phyloP scores from a whole-genome alignment of 2,888 invertebrate species.

The Hemistola chrysoprasaria region DNA sequence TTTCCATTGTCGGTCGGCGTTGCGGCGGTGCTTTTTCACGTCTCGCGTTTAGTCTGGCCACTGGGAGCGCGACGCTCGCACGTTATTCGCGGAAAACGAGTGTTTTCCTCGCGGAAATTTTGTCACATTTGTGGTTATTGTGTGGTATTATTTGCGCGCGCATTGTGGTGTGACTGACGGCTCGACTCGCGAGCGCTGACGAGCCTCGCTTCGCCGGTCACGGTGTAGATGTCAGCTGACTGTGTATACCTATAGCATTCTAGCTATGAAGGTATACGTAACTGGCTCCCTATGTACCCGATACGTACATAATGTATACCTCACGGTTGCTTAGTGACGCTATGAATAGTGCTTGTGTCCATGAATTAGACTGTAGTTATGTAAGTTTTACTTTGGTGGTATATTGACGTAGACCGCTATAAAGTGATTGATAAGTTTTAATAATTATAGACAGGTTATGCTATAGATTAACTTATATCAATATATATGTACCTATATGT shows the following conservation, averaged over 20 bases:
- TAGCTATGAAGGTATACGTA: too few species aligned
- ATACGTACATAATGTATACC: conserved; percentile 14
- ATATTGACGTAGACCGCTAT: too few species aligned
- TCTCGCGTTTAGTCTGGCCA: conserved; percentile 81
- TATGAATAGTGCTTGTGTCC: conserved; percentile 17
- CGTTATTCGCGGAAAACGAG: conserved; percentile 77
- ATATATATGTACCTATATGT: too few species aligned
- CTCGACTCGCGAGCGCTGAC: conserved; percentile 24
- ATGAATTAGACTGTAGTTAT: conserved; percentile 4
- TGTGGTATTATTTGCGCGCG: conserved; percentile 62
- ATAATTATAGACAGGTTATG: too few species aligned
- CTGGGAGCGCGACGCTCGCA: conserved; percentile 80
- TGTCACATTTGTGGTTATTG: conserved; percentile 53
- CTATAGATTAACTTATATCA: too few species aligned
- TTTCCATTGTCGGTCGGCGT: conserved; percentile 82
- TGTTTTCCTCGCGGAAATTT: conserved; percentile 75
- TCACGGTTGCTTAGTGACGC: conserved; percentile 12
- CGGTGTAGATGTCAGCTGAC: conserved; percentile 25
- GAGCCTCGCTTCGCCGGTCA: neutral
- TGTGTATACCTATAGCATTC: conserved; percentile 14
- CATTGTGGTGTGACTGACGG: conserved; percentile 37
- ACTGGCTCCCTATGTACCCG: conserved; percentile 7
- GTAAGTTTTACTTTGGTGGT: conserved; percentile 7
- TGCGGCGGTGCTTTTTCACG: conserved; percentile 82
- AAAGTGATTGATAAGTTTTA: too few species aligned